These are phyloP conservation scores for Hycleus phaleratus DNA, from an alignment of 1,140 invertebrate genomes.

Conservation along the genomic window DNA sequence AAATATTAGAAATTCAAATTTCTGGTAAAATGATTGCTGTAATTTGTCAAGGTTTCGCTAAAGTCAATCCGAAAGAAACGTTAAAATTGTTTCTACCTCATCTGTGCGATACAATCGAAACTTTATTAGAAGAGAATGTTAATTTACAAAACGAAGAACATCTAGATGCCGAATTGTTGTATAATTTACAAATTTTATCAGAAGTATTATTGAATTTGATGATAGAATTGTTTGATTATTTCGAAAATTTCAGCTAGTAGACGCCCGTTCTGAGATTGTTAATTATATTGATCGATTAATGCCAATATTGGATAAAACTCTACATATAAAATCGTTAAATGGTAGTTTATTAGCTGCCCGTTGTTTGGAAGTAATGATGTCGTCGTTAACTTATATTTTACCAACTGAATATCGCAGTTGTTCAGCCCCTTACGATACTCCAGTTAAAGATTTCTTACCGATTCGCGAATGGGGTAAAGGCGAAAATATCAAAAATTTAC, in stretches of 20 bases:
- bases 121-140: slow-evolving; percentile 47
- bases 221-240: no score
- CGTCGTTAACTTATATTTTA: slow-evolving; percentile 51
- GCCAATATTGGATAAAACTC: slow-evolving; percentile 45
- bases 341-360: slow-evolving; percentile 45
- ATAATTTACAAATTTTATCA: slow-evolving; percentile 67
- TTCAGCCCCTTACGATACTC: slow-evolving; percentile 52
- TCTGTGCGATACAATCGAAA: slow-evolving; percentile 54
- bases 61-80: slow-evolving; percentile 58
- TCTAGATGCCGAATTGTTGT: slow-evolving; percentile 70
- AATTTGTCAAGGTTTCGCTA: slow-evolving; percentile 58
- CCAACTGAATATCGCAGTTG: slow-evolving; percentile 58
- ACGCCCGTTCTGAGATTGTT: slow-evolving; percentile 40
- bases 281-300: slow-evolving; percentile 46
- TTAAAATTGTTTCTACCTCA: slow-evolving; percentile 65
- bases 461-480: slow-evolving; percentile 78
- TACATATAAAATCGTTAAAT: slow-evolving; percentile 48
- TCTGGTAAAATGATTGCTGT: slow-evolving; percentile 63
- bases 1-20: slow-evolving; percentile 73
- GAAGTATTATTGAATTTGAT: slow-evolving; percentile 44
- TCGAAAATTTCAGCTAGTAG: slow-evolving; percentile 27
- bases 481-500: slow-evolving; percentile 55
- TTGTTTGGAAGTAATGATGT: slow-evolving; percentile 46
- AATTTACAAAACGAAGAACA: slow-evolving; percentile 63
- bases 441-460: slow-evolving; percentile 63